These are phyloP conservation scores for Cosmia trapezina DNA, from an alignment of 2,888 invertebrate genomes.

Conservation along the genomic window DNA sequence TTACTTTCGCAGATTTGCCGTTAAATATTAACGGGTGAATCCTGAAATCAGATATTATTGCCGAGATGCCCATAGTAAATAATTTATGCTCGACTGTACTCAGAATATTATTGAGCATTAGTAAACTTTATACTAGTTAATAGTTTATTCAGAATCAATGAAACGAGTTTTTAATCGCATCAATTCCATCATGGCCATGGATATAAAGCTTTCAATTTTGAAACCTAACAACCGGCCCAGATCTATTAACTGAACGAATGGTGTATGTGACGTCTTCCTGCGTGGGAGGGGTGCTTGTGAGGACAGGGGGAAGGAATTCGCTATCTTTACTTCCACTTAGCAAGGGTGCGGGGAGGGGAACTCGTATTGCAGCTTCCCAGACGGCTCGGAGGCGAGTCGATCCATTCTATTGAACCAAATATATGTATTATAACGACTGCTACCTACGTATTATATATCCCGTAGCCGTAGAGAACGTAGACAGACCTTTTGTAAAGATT, in stretches of 20 bases:
- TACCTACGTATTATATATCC: constrained; percentile 16
- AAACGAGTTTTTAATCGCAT: constrained; percentile 38
- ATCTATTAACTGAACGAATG: constrained; percentile 58
- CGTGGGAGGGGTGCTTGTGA: constrained; percentile 63
- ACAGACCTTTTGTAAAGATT: constrained; percentile 29
- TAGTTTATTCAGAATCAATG: not conserved
- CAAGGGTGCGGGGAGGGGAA: constrained; percentile 58
- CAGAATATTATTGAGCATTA: not conserved
- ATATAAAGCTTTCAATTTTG: constrained; percentile 56
- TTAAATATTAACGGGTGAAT: too few species aligned
- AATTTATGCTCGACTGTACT: not conserved
- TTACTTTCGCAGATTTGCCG: too few species aligned
- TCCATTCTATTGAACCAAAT: constrained; percentile 68
- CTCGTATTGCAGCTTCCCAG: constrained; percentile 71
- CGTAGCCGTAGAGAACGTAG: constrained; percentile 27
- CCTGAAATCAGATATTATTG: too few species aligned
- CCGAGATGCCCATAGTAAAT: too few species aligned
- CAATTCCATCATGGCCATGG: constrained; percentile 39
- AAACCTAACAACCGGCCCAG: constrained; percentile 54
- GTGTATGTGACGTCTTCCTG: constrained; percentile 65
- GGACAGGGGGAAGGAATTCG: constrained; percentile 70
- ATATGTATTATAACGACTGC: constrained; percentile 50
- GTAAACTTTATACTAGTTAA: not conserved
- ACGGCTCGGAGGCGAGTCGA: constrained; percentile 72
- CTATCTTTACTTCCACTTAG: constrained; percentile 65